Conservation (phyloP, 2,113 vertebrate species). For the Oreamnos americanus region DNA sequence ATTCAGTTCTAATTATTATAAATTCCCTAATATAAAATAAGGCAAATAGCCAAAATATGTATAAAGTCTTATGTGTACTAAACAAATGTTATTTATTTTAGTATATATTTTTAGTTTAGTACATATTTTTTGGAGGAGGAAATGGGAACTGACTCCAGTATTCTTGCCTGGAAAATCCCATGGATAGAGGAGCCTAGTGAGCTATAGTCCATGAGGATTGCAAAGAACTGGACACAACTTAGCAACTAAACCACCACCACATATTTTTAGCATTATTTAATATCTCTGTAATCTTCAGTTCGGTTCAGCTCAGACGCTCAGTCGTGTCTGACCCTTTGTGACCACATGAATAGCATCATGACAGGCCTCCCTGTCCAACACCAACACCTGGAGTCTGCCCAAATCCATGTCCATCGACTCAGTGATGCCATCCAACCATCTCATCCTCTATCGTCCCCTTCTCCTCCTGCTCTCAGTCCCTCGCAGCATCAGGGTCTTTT, state of each 20-base stretch:
- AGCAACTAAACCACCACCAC: background rate
- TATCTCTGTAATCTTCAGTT: background rate
- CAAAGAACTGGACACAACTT: background rate
- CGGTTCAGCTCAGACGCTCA: background rate
- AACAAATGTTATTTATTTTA: background rate
- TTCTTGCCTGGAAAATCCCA: background rate
- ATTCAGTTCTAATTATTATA: background rate
- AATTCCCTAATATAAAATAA: background rate
- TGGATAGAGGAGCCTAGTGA: background rate
- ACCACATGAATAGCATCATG: background rate
- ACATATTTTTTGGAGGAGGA: background rate
- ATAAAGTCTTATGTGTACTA: background rate
- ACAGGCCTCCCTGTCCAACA: background rate
- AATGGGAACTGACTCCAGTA: background rate
- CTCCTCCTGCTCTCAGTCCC: background rate
- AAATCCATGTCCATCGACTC: background rate
- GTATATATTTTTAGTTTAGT: background rate
- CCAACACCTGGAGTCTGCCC: background rate
- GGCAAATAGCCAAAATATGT: background rate
- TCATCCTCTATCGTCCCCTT: background rate
- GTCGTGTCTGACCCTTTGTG: fast-evolving
- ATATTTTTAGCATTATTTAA: background rate
- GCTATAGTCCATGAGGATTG: background rate
- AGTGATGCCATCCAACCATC: background rate
- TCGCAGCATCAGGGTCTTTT: background rate